Conservation (phyloP, 2,888 invertebrate species). For the Conchocele bisecta region DNA sequence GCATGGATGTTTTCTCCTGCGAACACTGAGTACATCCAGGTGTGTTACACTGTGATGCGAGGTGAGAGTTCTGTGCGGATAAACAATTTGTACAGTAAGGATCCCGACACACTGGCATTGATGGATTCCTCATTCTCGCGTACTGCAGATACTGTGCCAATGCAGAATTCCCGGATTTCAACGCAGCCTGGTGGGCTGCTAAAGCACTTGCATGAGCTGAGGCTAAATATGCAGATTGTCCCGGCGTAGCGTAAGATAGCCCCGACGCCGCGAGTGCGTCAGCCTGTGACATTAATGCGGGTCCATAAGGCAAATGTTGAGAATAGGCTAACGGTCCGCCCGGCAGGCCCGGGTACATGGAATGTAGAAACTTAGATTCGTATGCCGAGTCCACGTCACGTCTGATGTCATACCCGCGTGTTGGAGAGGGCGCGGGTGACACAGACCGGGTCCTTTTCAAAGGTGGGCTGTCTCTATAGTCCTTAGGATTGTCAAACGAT, state of each 20-base stretch:
- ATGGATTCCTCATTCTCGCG: constrained; percentile 94
- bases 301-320: constrained; percentile 19
- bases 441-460: constrained; percentile 47
- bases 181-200: constrained; percentile 60
- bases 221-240: constrained; percentile 53
- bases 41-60: constrained; percentile 89
- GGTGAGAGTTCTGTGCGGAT: constrained; percentile 88
- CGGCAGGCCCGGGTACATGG: constrained; percentile 59
- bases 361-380: constrained; percentile 46
- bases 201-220: constrained; percentile 62
- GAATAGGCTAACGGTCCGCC: constrained; percentile 19
- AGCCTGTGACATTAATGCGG: constrained; percentile 43
- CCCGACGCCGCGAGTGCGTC: constrained; percentile 56
- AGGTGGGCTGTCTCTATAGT: constrained; percentile 33
- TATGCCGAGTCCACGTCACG: constrained; percentile 44
- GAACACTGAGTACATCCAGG: constrained; percentile 98
- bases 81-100: constrained; percentile 98
- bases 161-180: constrained; percentile 54
- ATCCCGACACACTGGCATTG: constrained; percentile 96
- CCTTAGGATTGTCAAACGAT: constrained; percentile 31
- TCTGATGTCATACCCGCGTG: too few species aligned
- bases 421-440: constrained; percentile 44
- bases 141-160: constrained; percentile 86
- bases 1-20: constrained; percentile 87
- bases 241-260: constrained; percentile 52